Evolutionary conservation across 2,797 vertebrate genomes (phyloP), one percentile per base, ranked within the genome.

Genomic region (Silurus aristotelis): DNA sequence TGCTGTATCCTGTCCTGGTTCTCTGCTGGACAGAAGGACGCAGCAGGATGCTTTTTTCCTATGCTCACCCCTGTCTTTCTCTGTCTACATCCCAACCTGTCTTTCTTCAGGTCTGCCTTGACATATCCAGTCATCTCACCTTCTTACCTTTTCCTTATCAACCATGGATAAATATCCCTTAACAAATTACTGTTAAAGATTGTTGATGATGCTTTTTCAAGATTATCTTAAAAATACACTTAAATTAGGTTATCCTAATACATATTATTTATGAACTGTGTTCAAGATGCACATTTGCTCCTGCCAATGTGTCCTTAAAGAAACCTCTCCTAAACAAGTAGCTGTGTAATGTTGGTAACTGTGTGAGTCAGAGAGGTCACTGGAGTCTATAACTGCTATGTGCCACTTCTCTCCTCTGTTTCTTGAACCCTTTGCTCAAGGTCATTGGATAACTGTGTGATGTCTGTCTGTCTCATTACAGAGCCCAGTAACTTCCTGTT

Each of bases 31-130:
- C 88, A 86, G 85, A 86, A 86, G 86, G 83, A 77, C 81, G 77
- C 84, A 87, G 86, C 85, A 83, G 72, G 84, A 85, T 38, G 71
- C 77, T 80, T 82, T 87, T 81, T 84, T 88, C 73, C 76, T 82
- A 31, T 84, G 64, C 82, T 64, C 75, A 13, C 20, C 48, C 72
- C 85, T 84, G 76, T 46, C 14, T 80, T 79, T 48, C 58, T 25
- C 14, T 86, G 79, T 73, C 84, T 87, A 79, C 83, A 84, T 87
- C 75, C 86, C 86, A 80, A 82, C 86, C 81, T 72, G 80, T 83
- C 82, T 83, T 68, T 77, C 66, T 82, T 78, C 52, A 64, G 75
- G 82, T 85, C 38, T 73, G 80, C 79, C 82, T 60, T 83, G 82
- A 84, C 85, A 85, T 82, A 68, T 87, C 85, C 84, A 86, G 82